Evolutionary conservation across 1,140 invertebrate genomes (phyloP).

Genomic region (Plutomurus gul): DNA sequence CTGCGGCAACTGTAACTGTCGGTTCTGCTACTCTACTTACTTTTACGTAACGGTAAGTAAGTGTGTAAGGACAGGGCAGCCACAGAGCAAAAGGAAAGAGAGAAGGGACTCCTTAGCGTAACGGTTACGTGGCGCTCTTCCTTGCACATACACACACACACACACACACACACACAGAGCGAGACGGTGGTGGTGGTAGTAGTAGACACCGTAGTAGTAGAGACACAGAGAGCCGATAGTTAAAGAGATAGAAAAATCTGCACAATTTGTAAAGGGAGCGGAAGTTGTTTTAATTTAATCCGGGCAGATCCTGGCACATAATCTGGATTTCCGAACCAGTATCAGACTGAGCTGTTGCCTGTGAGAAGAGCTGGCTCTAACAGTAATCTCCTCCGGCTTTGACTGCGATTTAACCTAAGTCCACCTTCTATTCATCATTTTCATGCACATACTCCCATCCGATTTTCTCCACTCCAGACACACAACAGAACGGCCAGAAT

Average conservation of each 20-base stretch:
- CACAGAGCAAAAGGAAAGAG: too few relatives aligned
- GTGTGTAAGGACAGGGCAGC: too few relatives aligned
- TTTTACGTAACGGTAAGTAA: too few relatives aligned
- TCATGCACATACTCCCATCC: slow-evolving; percentile 24
- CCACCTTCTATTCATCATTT: slow-evolving; percentile 51
- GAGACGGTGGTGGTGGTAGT: background rate
- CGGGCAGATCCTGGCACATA: slow-evolving; percentile 40
- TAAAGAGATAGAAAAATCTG: slow-evolving; percentile 19
- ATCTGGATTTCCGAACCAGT: slow-evolving; percentile 46
- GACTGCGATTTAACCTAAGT: slow-evolving; percentile 52
- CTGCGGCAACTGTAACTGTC: too few relatives aligned
- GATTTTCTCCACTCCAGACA: background rate
- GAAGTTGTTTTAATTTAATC: slow-evolving; percentile 51
- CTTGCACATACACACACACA: too few relatives aligned
- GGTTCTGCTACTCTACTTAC: background rate
- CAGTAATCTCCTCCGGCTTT: slow-evolving; percentile 47
- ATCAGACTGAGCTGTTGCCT: slow-evolving; percentile 31
- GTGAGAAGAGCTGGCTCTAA: slow-evolving; percentile 41
- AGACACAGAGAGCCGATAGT: background rate
- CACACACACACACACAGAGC: too few relatives aligned
- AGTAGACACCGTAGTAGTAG: background rate
- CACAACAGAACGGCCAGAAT: background rate
- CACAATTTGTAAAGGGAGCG: slow-evolving; percentile 42
- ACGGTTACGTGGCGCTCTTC: too few relatives aligned
- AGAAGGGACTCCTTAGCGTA: too few relatives aligned